Percentiles rank a stretch among this genome's conserved stretches.
These are phyloP conservation scores for Montipora capricornis DNA, from an alignment of 64 coral and sea anemone species.

Conservation along the genomic window DNA sequence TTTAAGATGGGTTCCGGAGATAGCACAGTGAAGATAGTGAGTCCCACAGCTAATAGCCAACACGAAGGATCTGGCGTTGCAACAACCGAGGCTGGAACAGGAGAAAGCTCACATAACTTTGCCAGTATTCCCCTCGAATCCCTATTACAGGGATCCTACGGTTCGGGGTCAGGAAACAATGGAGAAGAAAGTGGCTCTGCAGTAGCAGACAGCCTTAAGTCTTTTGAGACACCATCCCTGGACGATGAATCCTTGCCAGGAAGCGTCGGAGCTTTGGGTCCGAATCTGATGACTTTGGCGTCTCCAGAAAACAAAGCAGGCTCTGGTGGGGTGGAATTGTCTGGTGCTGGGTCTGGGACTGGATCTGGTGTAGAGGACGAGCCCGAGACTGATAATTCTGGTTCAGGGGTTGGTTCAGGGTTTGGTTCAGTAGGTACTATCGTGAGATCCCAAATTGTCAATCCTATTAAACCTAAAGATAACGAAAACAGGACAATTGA, in stretches of 20 bases:
- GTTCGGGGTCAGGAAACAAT: slow-evolving; percentile 63
- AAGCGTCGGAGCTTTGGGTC: slow-evolving; percentile 84
- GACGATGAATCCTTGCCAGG: slow-evolving; percentile 84
- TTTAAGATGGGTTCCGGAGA: neutral
- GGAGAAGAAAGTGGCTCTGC: slow-evolving; percentile 19
- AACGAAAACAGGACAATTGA: slow-evolving; percentile 21
- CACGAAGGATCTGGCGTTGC: neutral
- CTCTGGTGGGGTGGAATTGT: slow-evolving; percentile 43
- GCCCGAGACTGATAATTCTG: slow-evolving; percentile 41
- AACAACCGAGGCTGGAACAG: neutral
- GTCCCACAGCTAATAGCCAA: neutral
- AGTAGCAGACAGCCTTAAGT: slow-evolving; percentile 20
- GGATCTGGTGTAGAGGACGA: slow-evolving; percentile 21
- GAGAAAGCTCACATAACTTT: neutral
- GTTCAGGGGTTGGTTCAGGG: slow-evolving; percentile 48
- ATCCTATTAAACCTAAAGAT: neutral
- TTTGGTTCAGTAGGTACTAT: neutral
- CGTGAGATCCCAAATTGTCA: neutral
- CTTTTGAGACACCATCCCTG: slow-evolving; percentile 26
- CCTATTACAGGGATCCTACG: neutral
- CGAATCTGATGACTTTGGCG: slow-evolving; percentile 92
- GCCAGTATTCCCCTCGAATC: neutral
- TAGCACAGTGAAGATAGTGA: neutral
- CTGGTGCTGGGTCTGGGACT: neutral
- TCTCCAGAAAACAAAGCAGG: slow-evolving; percentile 72